A percentile compares a stretch with the other conserved stretches of the same genome.
phyloP scores from a whole-genome alignment of 92 coral and sea anemone genomes.

The Virgularia gustaviana region DNA sequence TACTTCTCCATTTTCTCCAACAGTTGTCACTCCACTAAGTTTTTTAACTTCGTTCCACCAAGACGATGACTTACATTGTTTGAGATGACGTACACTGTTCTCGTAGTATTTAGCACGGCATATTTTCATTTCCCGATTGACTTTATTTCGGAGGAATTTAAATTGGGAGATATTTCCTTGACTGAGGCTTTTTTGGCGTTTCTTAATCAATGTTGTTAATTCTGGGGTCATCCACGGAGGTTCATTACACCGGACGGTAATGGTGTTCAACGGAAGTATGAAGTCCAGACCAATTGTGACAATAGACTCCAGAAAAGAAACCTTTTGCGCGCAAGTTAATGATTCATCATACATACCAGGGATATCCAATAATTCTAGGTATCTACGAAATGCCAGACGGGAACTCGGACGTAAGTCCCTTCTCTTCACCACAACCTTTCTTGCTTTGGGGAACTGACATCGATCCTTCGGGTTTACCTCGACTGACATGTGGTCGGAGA shows the following conservation, averaged over 20 bases:
- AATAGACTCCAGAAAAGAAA: too few species aligned
- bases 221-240: constrained; percentile 4
- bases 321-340: too few species aligned
- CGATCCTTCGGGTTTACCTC: constrained; percentile 15
- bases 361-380: constrained; percentile 25
- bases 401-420: constrained; percentile 30
- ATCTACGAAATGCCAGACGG: constrained; percentile 33
- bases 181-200: neutral
- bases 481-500: constrained; percentile 13
- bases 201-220: neutral
- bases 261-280: neutral
- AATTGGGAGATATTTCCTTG: neutral
- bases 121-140: too few species aligned
- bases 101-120: too few species aligned
- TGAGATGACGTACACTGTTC: neutral
- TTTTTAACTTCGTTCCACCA: too few species aligned
- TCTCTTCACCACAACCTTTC: neutral
- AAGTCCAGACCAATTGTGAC: neutral
- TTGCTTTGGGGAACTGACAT: neutral
- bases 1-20: neutral
- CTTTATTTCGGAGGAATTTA: too few species aligned
- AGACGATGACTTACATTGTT: neutral
- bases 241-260: neutral
- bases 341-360: too few species aligned
- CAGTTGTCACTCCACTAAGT: neutral